Evolutionary conservation across 1,140 invertebrate genomes (phyloP).

Genomic region (Nautilus pompilius): DNA sequence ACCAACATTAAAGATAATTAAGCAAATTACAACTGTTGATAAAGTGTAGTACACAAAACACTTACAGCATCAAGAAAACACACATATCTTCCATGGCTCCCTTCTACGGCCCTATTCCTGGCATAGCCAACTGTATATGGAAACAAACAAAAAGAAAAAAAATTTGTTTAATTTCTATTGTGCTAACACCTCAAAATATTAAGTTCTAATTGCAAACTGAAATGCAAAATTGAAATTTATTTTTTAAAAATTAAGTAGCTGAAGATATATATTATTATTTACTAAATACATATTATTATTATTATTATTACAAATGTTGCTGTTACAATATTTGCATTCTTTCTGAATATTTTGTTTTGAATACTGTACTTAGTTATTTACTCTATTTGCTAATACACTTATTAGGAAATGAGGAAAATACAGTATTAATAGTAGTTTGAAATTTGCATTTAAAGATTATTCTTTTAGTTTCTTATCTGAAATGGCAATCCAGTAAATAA

Average conservation of each 20-base stretch:
- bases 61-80: slow-evolving; percentile 76
- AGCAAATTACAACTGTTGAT: not conserved
- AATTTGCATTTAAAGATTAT: too few relatives aligned
- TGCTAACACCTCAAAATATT: not conserved
- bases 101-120: slow-evolving; percentile 67
- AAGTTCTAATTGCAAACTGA: too few relatives aligned
- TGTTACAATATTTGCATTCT: not conserved
- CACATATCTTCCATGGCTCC: slow-evolving; percentile 66
- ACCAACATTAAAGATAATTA: not conserved
- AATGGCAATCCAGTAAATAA: too few relatives aligned
- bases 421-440: too few relatives aligned
- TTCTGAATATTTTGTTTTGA: too few relatives aligned
- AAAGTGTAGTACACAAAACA: slow-evolving; percentile 18
- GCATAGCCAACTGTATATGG: slow-evolving; percentile 66
- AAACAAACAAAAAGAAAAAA: slow-evolving; percentile 4
- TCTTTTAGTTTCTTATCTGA: too few relatives aligned
- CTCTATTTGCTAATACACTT: too few relatives aligned
- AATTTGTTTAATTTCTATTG: not conserved
- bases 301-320: not conserved
- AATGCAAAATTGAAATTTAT: too few relatives aligned
- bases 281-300: not conserved
- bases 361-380: too few relatives aligned
- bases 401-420: too few relatives aligned
- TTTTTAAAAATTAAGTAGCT: not conserved
- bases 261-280: not conserved